Conservation (phyloP, 2,888 invertebrate species). For the Lasioglossum marginatum region DNA sequence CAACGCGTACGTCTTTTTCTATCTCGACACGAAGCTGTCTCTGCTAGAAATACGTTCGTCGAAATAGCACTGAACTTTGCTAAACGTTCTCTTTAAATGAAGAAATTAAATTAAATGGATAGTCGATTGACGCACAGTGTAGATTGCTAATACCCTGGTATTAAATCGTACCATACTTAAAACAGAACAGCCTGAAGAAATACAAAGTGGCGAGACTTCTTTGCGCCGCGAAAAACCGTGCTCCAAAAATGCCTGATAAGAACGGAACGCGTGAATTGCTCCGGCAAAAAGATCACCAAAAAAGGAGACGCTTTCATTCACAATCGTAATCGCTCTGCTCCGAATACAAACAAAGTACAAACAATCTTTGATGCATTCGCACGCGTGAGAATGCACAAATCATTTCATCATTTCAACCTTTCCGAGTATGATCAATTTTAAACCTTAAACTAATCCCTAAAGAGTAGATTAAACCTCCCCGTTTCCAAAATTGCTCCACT, state of each 20-base stretch:
- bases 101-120: neutral
- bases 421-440: neutral
- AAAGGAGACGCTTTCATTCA: constrained; percentile 37
- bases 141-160: neutral
- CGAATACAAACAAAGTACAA: neutral
- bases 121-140: neutral
- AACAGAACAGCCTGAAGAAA: constrained; percentile 23
- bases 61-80: neutral
- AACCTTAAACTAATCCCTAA: neutral
- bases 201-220: constrained; percentile 12
- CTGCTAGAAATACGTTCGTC: neutral
- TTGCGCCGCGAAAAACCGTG: constrained; percentile 31
- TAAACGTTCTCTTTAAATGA: neutral
- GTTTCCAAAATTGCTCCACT: neutral
- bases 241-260: constrained; percentile 34
- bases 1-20: neutral
- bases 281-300: constrained; percentile 12
- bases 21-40: neutral
- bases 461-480: neutral
- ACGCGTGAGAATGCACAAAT: neutral
- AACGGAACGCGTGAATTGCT: constrained; percentile 34
- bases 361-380: neutral
- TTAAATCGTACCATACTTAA: neutral
- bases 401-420: too few relatives aligned
- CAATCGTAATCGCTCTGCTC: neutral